Evolutionary conservation across 92 coral and sea anemone species (phyloP), one percentile per base, ranked within the genome.

Genomic region (Phenganax marumi): DNA sequence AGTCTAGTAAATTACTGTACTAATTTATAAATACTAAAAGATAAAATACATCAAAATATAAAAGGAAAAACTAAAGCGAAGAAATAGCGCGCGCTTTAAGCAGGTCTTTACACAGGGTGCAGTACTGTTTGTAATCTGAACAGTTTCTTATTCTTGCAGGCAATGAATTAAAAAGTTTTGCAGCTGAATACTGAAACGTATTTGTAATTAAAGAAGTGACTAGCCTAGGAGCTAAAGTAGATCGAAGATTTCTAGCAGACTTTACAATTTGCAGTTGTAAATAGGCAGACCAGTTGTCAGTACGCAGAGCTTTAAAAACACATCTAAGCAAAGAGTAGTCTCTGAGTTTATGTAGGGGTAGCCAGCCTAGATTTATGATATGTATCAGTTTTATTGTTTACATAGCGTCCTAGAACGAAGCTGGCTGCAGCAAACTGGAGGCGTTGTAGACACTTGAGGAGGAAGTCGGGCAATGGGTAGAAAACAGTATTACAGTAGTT

Each of bases 381-480:
- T 49, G 50, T 21, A 22, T 46, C 58, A 81, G 54, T 52, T 46
- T 53, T 81, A 61, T 24, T 68, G 14, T 77, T 73, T 22, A 82
- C 66, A 68, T 82, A 82, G 72, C 71, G 72, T 73, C 81, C 86
- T 51, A 68, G 57, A 58, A 83, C 81, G 50, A 72, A 83, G 71
- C 86, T 83, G 49, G 71, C 86, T 43, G 81, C 86, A 73, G 74
- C 86, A 71, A 83, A 83, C 81, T 83, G 86, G 64, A 83, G 71
- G 70, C 86, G 86, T 68, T 82, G 80, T 53, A 83, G 64, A 46
- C 80, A 49, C 81, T 73, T 73, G 54, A 83, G 13, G 33, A 83
- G 81, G 62, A 83, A 83, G 48, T 48, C 66, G 53, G 72, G 86
- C 39, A 83, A 77, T 83, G 81, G 74, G 26, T 84, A 82, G 56